Percentiles rank a stretch among this genome's conserved stretches.
These are phyloP conservation scores for Dynastes tityus DNA, from an alignment of 2,888 invertebrate species.

Conservation along the genomic window DNA sequence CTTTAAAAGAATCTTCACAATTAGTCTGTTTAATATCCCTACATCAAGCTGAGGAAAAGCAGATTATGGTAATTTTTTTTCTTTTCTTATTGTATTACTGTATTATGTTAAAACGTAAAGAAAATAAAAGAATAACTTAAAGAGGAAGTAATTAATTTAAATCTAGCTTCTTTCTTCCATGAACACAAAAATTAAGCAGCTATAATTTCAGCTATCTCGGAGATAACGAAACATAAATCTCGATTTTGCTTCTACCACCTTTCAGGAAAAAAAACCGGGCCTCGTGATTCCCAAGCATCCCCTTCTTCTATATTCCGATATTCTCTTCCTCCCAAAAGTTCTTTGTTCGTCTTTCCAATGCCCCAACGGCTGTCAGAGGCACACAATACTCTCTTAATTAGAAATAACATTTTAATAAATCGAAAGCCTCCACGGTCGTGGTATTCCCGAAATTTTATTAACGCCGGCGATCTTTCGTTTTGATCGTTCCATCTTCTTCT, in stretches of 20 bases:
- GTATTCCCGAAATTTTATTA: constrained; percentile 30
- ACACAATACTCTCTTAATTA: constrained; percentile 36
- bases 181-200: neutral
- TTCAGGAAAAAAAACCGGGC: neutral
- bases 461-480: neutral
- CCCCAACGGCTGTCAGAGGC: neutral
- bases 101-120: neutral
- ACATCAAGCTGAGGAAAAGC: no score
- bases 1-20: no score
- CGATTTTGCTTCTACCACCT: neutral
- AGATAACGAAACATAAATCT: neutral
- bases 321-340: no score
- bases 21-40: no score
- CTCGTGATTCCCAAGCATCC: neutral
- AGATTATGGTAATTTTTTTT: no score
- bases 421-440: constrained; percentile 16
- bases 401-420: constrained; percentile 40
- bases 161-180: neutral
- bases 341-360: no score
- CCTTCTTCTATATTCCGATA: neutral
- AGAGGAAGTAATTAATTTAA: constrained; percentile 18
- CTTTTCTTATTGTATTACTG: no score
- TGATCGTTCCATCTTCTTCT: neutral
- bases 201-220: neutral
- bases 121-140: neutral